Evolutionary conservation across 1,140 invertebrate genomes (phyloP), one percentile per base, ranked within the genome.

Genomic region (Caenorhabditis tropicalis): DNA sequence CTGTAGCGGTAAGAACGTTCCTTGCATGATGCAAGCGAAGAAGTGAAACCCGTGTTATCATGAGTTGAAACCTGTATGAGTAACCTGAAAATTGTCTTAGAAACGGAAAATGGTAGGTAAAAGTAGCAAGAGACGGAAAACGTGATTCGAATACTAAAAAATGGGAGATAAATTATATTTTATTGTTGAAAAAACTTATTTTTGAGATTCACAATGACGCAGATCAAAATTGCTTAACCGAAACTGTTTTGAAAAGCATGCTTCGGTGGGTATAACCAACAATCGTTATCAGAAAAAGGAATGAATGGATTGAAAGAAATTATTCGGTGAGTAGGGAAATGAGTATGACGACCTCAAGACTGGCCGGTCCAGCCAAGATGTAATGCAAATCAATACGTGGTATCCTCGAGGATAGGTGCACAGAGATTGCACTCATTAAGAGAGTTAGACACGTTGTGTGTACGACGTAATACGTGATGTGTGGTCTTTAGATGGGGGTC

Each of bases 11-110:
- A 15, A 74, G 43, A n/a, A 43, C 24, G 12, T 39, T 74, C 36
- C 65, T 74, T 10, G 65, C 65, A 24, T 74, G 65, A 3, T 43
- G 65, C 5, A 74, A 7, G 36, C 65, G 65, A 24, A 74, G 65
- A 46, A 39, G 65, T 74, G 65, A 74, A 74, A 74, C 65, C 65
- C 65, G 36, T 74, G 36, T 46, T 6, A 74, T 74, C 65, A 74
- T 74, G 19, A 16, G 33, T 43, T 12, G 19, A 46, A 46, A 43
- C 65, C 65, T 74, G 65, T 74, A 74, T 46, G 24, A 36, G 10
- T 70, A 36, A 70, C 33, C 33, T 70, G 60, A 21, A 39, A 36
- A n/a, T n/a, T n/a, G n/a, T n/a, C n/a, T n/a, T n/a, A n/a, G n/a
- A n/a, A n/a, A n/a, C n/a, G n/a, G n/a, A n/a, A n/a, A n/a, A n/a